Evolutionary conservation across 2,113 vertebrate genomes (phyloP).

Genomic region (Tachysurus fulvidraco): DNA sequence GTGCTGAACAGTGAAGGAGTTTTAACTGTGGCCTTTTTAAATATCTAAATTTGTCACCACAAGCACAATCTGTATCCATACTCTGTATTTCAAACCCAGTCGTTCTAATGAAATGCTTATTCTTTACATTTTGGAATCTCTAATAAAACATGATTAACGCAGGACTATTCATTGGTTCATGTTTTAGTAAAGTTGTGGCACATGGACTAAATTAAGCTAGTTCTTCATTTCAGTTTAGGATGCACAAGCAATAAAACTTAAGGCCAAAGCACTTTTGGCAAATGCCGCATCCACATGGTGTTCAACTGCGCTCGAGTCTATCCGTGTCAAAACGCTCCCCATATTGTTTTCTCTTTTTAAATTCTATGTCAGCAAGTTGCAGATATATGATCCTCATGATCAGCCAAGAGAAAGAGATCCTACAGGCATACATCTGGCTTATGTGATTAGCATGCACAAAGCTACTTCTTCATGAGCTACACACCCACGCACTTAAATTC

Average conservation of each 20-base stretch:
- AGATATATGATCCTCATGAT: conserved; percentile 51
- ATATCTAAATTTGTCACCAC: conserved; percentile 17
- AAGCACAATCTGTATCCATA: not conserved
- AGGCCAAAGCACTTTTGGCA: not conserved
- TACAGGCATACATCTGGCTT: conserved; percentile 30
- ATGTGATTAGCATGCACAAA: conserved; percentile 28
- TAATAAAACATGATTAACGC: not conserved
- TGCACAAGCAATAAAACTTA: not conserved
- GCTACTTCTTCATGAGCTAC: conserved; percentile 45
- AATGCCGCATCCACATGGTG: not conserved
- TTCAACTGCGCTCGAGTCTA: not conserved
- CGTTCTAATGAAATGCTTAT: conserved; percentile 3
- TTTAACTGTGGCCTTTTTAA: conserved; percentile 20
- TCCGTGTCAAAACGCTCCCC: not conserved
- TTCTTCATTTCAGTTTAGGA: not conserved
- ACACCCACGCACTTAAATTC: conserved; percentile 46
- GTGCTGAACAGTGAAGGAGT: not conserved
- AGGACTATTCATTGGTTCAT: not conserved
- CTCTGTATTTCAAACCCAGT: not conserved
- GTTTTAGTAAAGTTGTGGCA: not conserved
- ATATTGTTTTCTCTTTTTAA: conserved; percentile 5
- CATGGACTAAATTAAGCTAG: not conserved
- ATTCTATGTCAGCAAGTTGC: not conserved
- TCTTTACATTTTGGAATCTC: not conserved
- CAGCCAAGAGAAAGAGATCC: conserved; percentile 42